Evolutionary conservation across 2,888 invertebrate species (phyloP).

Genomic region (Andrena praecox): DNA sequence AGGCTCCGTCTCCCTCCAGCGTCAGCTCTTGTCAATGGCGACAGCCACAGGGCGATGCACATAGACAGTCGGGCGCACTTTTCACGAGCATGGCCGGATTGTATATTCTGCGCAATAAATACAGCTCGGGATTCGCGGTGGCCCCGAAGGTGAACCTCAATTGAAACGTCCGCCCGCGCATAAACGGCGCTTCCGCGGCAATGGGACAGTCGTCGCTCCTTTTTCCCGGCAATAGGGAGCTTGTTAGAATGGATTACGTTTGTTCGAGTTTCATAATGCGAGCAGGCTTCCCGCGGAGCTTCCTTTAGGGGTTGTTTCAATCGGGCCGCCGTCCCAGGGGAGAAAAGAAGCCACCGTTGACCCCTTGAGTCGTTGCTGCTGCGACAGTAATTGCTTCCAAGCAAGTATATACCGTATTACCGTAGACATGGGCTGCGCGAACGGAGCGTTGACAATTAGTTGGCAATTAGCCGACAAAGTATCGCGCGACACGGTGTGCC

Average conservation of each 20-base stretch:
- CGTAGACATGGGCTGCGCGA: neutral
- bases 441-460: neutral
- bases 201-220: conserved; percentile 24
- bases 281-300: neutral
- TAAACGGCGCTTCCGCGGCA: conserved; percentile 26
- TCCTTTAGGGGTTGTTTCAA: neutral
- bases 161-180: conserved; percentile 44
- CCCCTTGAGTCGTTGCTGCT: too few relatives aligned
- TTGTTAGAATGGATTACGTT: conserved; percentile 46
- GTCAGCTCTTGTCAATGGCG: conserved; percentile 67
- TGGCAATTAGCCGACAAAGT: too few relatives aligned
- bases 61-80: conserved; percentile 33
- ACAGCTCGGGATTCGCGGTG: conserved; percentile 22
- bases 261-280: conserved; percentile 33
- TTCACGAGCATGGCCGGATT: conserved; percentile 38
- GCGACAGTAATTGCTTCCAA: conserved; percentile 1
- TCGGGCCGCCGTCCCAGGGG: neutral
- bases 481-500: neutral
- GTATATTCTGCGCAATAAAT: conserved; percentile 47
- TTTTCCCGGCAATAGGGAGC: conserved; percentile 7
- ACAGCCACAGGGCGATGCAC: conserved; percentile 54
- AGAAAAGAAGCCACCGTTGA: neutral
- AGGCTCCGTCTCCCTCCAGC: conserved; percentile 40
- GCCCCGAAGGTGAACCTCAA: conserved; percentile 45
- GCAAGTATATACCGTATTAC: neutral